A percentile compares a stretch with the other conserved stretches of the same genome.
Evolutionary conservation across 2,797 vertebrate genomes (phyloP).

Genomic region (Halcyon badia): DNA sequence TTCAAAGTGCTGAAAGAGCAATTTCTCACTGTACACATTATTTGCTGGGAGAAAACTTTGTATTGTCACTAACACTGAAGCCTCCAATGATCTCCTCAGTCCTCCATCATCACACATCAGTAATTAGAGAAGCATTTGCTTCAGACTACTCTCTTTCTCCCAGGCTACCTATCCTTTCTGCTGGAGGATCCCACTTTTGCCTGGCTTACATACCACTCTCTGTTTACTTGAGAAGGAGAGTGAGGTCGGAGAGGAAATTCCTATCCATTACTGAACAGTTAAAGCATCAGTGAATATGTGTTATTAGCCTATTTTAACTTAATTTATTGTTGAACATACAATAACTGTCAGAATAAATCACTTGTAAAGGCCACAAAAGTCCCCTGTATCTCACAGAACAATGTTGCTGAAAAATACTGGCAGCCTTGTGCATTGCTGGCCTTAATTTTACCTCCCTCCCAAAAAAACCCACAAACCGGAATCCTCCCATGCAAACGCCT

Average conservation of each 20-base stretch:
- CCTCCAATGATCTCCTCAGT: background rate
- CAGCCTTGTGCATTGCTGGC: background rate
- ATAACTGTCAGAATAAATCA: conserved; percentile 51
- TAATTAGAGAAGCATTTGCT: conserved; percentile 11
- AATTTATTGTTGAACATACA: conserved; percentile 62
- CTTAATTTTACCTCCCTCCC: background rate
- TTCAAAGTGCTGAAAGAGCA: background rate
- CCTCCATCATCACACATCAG: background rate
- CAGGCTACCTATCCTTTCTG: background rate
- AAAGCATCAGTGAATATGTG: conserved; percentile 41
- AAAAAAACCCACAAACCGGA: background rate
- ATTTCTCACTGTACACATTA: background rate
- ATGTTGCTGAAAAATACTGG: background rate
- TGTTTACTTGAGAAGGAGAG: conserved; percentile 16
- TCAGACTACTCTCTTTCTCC: background rate
- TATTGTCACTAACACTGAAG: background rate
- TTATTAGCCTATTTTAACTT: conserved; percentile 66
- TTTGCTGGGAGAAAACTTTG: background rate
- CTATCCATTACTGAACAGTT: conserved; percentile 43
- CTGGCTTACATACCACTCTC: background rate
- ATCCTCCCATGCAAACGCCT: background rate
- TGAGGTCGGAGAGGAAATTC: conserved; percentile 5
- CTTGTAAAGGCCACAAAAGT: conserved; percentile 47
- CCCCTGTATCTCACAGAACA: conserved; percentile 5
- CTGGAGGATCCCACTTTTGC: background rate